These are phyloP conservation scores for Jaculus jaculus DNA, from an alignment of 2,113 vertebrate species.

Conservation along the genomic window DNA sequence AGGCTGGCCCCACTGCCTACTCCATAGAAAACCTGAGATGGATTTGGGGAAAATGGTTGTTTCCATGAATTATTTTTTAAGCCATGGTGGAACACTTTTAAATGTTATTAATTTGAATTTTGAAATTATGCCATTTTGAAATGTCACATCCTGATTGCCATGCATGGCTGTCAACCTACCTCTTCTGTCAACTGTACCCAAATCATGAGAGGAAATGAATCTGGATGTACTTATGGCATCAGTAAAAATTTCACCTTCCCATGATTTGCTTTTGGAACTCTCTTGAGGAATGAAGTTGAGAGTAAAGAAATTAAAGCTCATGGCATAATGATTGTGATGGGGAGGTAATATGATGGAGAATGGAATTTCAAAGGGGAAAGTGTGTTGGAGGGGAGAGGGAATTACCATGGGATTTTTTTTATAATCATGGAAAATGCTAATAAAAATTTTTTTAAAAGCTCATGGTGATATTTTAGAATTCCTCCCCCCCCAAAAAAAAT, in stretches of 20 bases:
- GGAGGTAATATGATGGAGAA: no score
- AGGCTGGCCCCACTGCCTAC: neutral
- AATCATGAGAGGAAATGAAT: neutral
- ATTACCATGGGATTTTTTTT: no score
- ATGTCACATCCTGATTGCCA: neutral
- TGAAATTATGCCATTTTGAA: neutral
- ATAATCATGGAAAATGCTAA: no score
- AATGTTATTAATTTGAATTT: conserved; percentile 10
- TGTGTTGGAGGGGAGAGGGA: no score
- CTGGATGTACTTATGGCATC: neutral
- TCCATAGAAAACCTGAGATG: neutral
- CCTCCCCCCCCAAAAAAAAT: neutral
- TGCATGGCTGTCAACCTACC: neutral
- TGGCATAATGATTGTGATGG: neutral
- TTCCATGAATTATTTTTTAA: conserved; percentile 25
- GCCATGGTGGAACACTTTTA: neutral
- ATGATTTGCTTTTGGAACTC: neutral
- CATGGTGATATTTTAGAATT: conserved; percentile 26
- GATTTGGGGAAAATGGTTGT: neutral
- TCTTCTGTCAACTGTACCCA: neutral
- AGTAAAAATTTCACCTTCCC: neutral
- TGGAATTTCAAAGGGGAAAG: no score
- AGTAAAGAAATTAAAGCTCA: neutral
- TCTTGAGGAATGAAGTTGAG: neutral
- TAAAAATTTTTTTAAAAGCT: no score